Conservation (phyloP, 2,113 vertebrate genomes). For the Apodemus sylvaticus region DNA sequence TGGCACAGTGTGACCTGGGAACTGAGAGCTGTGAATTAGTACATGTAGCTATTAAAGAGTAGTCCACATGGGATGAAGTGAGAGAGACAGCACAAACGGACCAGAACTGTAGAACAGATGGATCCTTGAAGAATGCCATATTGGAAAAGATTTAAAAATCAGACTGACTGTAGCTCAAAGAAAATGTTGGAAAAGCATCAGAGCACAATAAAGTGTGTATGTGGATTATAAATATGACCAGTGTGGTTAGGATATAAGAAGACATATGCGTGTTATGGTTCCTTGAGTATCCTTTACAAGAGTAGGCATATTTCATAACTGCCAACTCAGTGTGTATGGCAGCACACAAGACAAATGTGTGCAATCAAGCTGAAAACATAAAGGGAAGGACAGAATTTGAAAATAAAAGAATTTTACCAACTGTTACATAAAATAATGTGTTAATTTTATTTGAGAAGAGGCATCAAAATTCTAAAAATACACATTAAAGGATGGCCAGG, state of each 20-base stretch:
- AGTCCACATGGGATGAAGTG: not conserved
- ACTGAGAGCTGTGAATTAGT: not conserved
- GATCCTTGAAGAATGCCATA: not conserved
- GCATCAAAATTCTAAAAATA: not conserved
- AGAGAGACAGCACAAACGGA: not conserved
- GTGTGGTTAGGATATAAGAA: not conserved
- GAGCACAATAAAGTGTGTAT: not conserved
- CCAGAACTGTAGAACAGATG: not conserved
- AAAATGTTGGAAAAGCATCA: not conserved
- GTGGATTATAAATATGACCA: not conserved
- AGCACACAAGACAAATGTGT: not conserved
- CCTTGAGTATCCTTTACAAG: not conserved
- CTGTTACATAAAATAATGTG: not conserved
- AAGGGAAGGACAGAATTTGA: not conserved
- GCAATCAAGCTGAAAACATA: not conserved
- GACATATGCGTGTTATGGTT: not conserved
- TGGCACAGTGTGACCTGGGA: not conserved
- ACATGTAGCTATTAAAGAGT: not conserved
- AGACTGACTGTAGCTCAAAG: not conserved
- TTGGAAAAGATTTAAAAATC: not conserved
- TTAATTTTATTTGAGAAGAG: not conserved
- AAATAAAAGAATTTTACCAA: constrained; percentile 8
- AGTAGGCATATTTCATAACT: not conserved
- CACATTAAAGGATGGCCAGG: not conserved
- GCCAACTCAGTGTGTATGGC: not conserved